Evolutionary conservation across 2,888 invertebrate genomes (phyloP).

Genomic region (Dendrolimus houi): DNA sequence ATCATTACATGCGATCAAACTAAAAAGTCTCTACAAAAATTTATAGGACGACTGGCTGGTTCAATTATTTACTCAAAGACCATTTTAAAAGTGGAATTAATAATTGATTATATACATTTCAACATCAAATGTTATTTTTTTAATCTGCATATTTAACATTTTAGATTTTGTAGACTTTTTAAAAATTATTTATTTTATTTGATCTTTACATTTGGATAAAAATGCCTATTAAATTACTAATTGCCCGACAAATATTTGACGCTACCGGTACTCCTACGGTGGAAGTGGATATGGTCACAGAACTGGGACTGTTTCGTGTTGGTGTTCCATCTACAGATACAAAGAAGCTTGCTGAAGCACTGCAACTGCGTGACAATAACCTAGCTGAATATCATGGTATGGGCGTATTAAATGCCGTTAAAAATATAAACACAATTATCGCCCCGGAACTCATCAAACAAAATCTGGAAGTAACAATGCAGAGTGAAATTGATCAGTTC

Average conservation of each 20-base stretch:
- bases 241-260: constrained; percentile 97
- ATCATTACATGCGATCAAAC: no score
- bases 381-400: constrained; percentile 93
- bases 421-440: constrained; percentile 90
- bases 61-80: background rate
- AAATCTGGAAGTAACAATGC: constrained; percentile 91
- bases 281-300: constrained; percentile 91
- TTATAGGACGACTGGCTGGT: no score
- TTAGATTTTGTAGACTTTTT: background rate
- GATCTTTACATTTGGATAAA: constrained; percentile 1
- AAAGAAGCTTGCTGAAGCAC: constrained; percentile 95
- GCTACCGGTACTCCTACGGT: constrained; percentile 98
- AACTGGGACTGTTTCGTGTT: constrained; percentile 90
- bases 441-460: constrained; percentile 88
- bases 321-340: constrained; percentile 98
- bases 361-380: constrained; percentile 95
- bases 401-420: constrained; percentile 92
- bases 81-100: background rate
- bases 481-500: constrained; percentile 91
- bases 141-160: background rate
- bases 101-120: background rate
- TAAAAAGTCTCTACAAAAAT: no score
- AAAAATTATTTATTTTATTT: constrained; percentile 1
- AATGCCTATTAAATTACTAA: constrained; percentile 93
- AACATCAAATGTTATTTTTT: constrained; percentile 1